phyloP scores from a whole-genome alignment of 2,888 invertebrate genomes.

The Cheilosia pagana region DNA sequence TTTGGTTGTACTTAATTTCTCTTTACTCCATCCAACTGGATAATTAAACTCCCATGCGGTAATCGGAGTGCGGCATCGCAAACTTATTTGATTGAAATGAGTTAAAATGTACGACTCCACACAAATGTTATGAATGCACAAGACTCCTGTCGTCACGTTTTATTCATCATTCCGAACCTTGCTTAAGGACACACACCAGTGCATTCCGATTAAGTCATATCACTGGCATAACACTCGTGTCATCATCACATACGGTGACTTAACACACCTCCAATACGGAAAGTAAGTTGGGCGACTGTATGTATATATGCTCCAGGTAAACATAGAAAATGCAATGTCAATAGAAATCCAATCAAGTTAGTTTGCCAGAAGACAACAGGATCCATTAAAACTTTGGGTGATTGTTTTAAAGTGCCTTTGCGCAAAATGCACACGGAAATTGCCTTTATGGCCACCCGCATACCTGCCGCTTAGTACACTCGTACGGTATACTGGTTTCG shows the following conservation, averaged over 20 bases:
- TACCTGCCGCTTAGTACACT: conserved; percentile 17
- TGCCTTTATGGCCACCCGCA: conserved; percentile 59
- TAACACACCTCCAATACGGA: conserved; percentile 51
- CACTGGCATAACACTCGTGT: not conserved
- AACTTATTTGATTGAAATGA: no score
- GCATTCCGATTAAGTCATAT: conserved; percentile 51
- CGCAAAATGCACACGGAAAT: conserved; percentile 72
- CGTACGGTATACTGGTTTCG: not conserved
- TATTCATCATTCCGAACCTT: conserved; percentile 52
- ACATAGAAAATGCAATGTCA: conserved; percentile 75
- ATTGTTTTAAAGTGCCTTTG: conserved; percentile 75
- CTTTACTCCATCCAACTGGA: no score
- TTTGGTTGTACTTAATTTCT: no score
- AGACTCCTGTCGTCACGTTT: conserved; percentile 55
- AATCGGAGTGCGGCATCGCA: no score
- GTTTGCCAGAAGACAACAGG: conserved; percentile 74
- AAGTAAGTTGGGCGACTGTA: conserved; percentile 22
- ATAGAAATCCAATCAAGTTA: conserved; percentile 75
- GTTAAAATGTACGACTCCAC: no score
- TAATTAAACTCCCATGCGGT: no score
- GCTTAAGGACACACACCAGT: conserved; percentile 45
- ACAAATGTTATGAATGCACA: not conserved
- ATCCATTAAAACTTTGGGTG: conserved; percentile 75
- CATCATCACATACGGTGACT: conserved; percentile 57
- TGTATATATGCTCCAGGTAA: conserved; percentile 58